Percentiles rank a stretch among this genome's conserved stretches.
These are phyloP conservation scores for Meliscaeva auricollis DNA, from an alignment of 2,888 invertebrate genomes.

Conservation along the genomic window DNA sequence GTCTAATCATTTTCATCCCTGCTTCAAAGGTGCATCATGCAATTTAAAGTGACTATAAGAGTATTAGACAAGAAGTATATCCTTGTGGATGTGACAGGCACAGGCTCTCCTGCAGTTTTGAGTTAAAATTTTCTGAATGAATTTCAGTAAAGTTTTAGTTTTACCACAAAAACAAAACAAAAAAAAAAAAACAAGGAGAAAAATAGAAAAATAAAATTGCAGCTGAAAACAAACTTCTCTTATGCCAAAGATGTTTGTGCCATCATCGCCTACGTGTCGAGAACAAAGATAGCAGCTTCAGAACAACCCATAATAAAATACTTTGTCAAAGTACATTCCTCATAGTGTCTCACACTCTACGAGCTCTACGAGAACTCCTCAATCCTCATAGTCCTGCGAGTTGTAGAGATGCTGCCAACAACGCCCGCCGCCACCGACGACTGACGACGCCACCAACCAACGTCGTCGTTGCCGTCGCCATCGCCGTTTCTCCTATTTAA, in stretches of 20 bases:
- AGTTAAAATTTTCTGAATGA: slow-evolving; percentile 44
- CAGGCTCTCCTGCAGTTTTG: slow-evolving; percentile 18
- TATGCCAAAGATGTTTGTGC: slow-evolving; percentile 53
- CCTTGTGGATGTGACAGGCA: slow-evolving; percentile 34
- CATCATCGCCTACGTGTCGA: slow-evolving; percentile 39
- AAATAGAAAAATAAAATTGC: neutral
- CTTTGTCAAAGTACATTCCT: slow-evolving; percentile 39
- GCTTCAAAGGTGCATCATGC: slow-evolving; percentile 41
- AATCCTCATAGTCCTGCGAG: slow-evolving; percentile 9
- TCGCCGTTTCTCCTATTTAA: slow-evolving; percentile 23
- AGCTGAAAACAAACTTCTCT: slow-evolving; percentile 45
- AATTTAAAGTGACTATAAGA: slow-evolving; percentile 34
- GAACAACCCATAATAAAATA: slow-evolving; percentile 41
- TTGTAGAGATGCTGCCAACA: neutral
- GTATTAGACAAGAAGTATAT: slow-evolving; percentile 61
- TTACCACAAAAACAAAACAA: neutral
- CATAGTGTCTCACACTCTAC: neutral
- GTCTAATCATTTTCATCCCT: neutral
- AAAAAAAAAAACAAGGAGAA: neutral
- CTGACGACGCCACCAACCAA: too few relatives aligned
- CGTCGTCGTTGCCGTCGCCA: neutral
- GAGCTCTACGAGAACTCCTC: neutral
- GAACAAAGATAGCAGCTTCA: slow-evolving; percentile 9
- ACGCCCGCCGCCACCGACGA: neutral
- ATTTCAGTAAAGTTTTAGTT: slow-evolving; percentile 36